Conservation (phyloP, 2,113 vertebrate species). For the Laterallus jamaicensis region DNA sequence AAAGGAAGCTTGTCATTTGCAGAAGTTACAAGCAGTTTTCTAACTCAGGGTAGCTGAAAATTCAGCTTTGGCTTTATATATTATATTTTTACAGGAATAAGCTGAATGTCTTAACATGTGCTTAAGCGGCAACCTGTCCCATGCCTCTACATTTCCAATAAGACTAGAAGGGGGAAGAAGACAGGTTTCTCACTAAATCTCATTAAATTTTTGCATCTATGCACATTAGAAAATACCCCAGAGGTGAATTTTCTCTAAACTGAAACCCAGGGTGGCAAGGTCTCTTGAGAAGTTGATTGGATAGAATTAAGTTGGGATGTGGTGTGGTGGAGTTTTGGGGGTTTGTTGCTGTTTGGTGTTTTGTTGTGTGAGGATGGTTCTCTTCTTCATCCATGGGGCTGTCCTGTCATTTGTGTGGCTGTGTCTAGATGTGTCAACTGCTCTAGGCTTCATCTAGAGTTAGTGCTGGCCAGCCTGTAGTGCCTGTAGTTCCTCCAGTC, state of each 20-base stretch:
- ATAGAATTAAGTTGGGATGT: not conserved
- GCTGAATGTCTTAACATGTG: not conserved
- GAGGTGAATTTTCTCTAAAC: not conserved
- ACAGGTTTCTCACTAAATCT: not conserved
- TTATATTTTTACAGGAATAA: not conserved
- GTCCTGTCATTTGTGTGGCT: not conserved
- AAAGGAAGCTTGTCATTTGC: not conserved
- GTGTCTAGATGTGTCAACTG: not conserved
- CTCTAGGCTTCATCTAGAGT: not conserved
- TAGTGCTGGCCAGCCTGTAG: not conserved
- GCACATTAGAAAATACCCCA: not conserved
- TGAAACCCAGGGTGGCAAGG: not conserved
- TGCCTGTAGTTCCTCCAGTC: not conserved
- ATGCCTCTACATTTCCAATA: not conserved
- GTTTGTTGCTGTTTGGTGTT: not conserved
- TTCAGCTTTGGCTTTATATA: not conserved
- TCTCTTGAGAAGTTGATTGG: not conserved
- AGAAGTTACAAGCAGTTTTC: not conserved
- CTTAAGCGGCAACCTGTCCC: not conserved
- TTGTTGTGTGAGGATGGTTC: accelerated
- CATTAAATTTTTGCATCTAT: not conserved
- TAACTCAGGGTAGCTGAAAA: not conserved
- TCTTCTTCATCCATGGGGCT: not conserved
- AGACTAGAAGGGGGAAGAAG: not conserved
- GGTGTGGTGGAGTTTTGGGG: not conserved